A percentile compares a stretch with the other conserved stretches of the same genome.
These are phyloP conservation scores for Zootoca vivipara DNA, from an alignment of 2,113 vertebrate species.

Conservation along the genomic window DNA sequence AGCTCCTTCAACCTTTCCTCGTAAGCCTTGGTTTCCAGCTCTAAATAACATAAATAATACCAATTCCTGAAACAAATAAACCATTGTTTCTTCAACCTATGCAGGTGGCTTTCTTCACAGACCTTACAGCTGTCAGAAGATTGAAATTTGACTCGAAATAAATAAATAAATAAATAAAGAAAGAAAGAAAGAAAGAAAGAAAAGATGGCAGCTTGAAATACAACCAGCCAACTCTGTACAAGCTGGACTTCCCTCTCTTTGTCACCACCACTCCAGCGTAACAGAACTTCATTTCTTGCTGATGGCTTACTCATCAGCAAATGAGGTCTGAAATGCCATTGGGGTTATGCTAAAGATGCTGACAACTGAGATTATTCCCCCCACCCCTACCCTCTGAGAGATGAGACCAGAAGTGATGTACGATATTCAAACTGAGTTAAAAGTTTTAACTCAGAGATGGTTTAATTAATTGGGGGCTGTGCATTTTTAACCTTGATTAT, in stretches of 20 bases:
- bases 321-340: neutral
- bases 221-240: neutral
- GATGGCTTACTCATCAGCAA: neutral
- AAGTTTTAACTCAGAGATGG: neutral
- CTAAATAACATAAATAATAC: too few species aligned
- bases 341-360: neutral
- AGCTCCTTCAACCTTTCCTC: too few species aligned
- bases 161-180: too few species aligned
- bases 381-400: neutral
- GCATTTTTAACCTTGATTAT: conserved; percentile 7
- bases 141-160: neutral
- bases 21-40: too few species aligned
- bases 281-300: neutral
- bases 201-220: neutral
- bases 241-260: neutral
- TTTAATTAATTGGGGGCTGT: conserved; percentile 5
- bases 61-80: too few species aligned
- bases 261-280: neutral
- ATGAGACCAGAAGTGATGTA: neutral
- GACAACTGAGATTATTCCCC: neutral
- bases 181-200: too few species aligned
- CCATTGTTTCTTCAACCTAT: too few species aligned
- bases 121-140: neutral
- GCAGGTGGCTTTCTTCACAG: too few species aligned
- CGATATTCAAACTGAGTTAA: neutral